Percentiles rank a stretch among this genome's conserved stretches.
Conservation (phyloP, 35 echinoderm and acorn worm genomes). For the Acanthaster planci region DNA sequence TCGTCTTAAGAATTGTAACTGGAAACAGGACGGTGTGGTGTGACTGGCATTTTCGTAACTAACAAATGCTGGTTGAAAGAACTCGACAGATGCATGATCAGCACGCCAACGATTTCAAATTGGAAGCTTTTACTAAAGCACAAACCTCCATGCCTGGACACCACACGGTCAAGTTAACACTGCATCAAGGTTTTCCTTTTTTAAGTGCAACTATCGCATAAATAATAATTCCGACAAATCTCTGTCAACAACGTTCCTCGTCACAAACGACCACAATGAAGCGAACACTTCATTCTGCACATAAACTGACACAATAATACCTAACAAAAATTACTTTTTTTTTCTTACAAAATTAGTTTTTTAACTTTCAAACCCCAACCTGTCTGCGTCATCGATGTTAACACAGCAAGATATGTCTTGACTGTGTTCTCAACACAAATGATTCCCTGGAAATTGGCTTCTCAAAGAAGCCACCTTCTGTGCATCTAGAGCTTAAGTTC, state of each 20-base stretch:
- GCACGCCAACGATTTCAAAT: too few relatives aligned
- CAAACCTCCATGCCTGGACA: too few relatives aligned
- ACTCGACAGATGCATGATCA: too few relatives aligned
- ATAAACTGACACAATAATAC: constrained; percentile 10
- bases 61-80: too few relatives aligned
- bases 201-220: constrained; percentile 16
- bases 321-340: constrained; percentile 17
- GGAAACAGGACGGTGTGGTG: too few relatives aligned
- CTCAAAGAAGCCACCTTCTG: too few relatives aligned
- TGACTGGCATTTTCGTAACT: too few relatives aligned
- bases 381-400: too few relatives aligned
- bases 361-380: background rate
- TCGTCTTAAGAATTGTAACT: too few relatives aligned
- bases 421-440: background rate
- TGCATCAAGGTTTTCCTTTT: background rate
- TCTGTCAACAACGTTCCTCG: background rate
- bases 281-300: background rate
- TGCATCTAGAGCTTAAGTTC: too few relatives aligned
- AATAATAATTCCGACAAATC: background rate
- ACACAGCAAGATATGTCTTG: background rate
- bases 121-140: too few relatives aligned
- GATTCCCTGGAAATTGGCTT: background rate
- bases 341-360: background rate
- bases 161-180: too few relatives aligned
- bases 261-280: background rate